Evolutionary conservation across 2,888 invertebrate species (phyloP).

Genomic region (Drosophila merina): DNA sequence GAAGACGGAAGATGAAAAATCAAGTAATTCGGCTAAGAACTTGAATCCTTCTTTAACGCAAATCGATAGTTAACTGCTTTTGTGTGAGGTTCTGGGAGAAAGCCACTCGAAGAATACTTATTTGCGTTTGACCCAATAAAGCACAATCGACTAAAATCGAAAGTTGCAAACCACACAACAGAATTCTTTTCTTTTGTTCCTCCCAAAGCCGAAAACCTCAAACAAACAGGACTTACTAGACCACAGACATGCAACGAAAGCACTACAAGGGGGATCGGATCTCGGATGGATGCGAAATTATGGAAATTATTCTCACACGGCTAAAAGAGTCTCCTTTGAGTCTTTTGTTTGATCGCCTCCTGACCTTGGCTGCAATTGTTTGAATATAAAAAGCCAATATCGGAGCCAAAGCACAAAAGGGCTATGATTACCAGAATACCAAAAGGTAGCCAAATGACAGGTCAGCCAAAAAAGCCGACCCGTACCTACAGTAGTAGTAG

Average conservation of each 20-base stretch:
- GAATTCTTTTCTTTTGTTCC: slow-evolving; percentile 28
- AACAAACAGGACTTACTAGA: slow-evolving; percentile 52
- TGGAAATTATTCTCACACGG: slow-evolving; percentile 40
- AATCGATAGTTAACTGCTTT: background rate
- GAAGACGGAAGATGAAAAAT: too few relatives aligned
- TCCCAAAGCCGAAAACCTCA: slow-evolving; percentile 9
- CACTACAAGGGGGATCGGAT: slow-evolving; percentile 37
- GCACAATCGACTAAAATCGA: slow-evolving; percentile 60
- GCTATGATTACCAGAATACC: slow-evolving; percentile 48
- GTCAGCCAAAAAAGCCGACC: slow-evolving; percentile 45
- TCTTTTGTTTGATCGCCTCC: slow-evolving; percentile 38
- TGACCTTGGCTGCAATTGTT: slow-evolving; percentile 79
- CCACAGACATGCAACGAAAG: slow-evolving; percentile 69
- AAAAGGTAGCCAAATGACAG: slow-evolving; percentile 56
- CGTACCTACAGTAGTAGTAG: slow-evolving; percentile 2
- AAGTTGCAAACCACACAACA: slow-evolving; percentile 62
- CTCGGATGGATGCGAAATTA: slow-evolving; percentile 34
- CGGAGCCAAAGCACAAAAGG: slow-evolving; percentile 23
- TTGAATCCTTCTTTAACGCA: background rate
- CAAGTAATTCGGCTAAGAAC: too few relatives aligned
- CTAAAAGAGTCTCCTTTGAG: slow-evolving; percentile 1
- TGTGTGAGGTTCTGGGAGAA: slow-evolving; percentile 21
- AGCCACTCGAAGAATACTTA: slow-evolving; percentile 19
- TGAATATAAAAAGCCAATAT: slow-evolving; percentile 45
- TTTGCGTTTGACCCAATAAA: slow-evolving; percentile 62